These are phyloP conservation scores for Chironomus striatipennis DNA, from an alignment of 1,140 invertebrate genomes.

Conservation along the genomic window DNA sequence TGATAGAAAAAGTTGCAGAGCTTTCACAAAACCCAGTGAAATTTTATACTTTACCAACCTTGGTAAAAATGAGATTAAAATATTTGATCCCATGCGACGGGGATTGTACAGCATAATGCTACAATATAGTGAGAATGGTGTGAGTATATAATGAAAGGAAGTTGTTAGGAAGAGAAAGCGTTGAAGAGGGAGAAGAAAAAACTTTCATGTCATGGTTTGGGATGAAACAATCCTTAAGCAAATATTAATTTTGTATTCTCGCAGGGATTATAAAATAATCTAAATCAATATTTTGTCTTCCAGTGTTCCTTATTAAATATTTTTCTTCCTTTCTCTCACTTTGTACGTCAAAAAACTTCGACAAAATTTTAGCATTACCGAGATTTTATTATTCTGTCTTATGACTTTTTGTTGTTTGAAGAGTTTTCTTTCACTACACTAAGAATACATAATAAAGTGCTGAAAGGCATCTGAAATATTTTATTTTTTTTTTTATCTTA, in stretches of 20 bases:
- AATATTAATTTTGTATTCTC: constrained; percentile 21
- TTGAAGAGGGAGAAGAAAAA: neutral
- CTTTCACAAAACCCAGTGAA: no score
- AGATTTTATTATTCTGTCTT: no score
- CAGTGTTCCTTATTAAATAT: constrained; percentile 6
- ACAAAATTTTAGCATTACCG: no score
- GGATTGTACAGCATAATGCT: neutral
- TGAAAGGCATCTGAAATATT: neutral
- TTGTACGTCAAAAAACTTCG: neutral
- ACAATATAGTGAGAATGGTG: neutral
- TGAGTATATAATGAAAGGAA: constrained; percentile 2
- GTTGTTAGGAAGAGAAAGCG: neutral
- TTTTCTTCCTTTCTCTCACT: neutral
- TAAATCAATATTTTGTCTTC: constrained; percentile 22
- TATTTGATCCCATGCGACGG: constrained; percentile 15
- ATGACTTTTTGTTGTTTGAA: no score
- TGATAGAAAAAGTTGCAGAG: no score
- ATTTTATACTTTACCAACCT: neutral
- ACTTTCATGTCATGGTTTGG: constrained; percentile 1
- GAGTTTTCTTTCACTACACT: no score
- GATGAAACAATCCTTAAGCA: constrained; percentile 12
- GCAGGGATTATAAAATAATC: constrained; percentile 23
- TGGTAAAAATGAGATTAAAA: constrained; percentile 22
- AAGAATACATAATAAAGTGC: no score
- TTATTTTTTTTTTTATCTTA: neutral